Conservation (phyloP, 2,797 vertebrate species). For the Acipenser ruthenus region DNA sequence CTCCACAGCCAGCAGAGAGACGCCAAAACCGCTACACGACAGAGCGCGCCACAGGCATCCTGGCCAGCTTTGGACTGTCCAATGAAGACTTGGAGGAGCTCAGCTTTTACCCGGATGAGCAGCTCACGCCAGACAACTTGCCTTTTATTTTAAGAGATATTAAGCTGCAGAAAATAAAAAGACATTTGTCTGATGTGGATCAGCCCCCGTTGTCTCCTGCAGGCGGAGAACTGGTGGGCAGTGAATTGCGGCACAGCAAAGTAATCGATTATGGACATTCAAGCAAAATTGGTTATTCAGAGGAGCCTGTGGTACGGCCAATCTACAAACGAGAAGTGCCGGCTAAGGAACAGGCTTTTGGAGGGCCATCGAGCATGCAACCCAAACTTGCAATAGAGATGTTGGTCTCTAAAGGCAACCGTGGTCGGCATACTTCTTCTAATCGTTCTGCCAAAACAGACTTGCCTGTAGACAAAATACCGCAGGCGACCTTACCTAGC, state of each 20-base stretch:
- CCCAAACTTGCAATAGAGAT: slow-evolving; percentile 49
- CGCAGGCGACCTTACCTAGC: too few species aligned
- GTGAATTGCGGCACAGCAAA: slow-evolving; percentile 55
- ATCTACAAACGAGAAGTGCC: slow-evolving; percentile 26
- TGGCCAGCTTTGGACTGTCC: slow-evolving; percentile 84
- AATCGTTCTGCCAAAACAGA: slow-evolving; percentile 14
- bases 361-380: slow-evolving; percentile 15
- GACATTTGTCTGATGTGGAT: slow-evolving; percentile 28
- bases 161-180: slow-evolving; percentile 70
- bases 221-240: slow-evolving; percentile 23
- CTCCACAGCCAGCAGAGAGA: slow-evolving; percentile 24
- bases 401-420: slow-evolving; percentile 7
- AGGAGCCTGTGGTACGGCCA: slow-evolving; percentile 44
- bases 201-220: slow-evolving; percentile 7
- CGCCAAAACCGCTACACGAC: slow-evolving; percentile 68
- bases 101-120: slow-evolving; percentile 83
- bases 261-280: slow-evolving; percentile 91
- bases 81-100: slow-evolving; percentile 88
- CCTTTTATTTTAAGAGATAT: slow-evolving; percentile 85
- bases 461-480: not conserved
- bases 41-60: slow-evolving; percentile 79
- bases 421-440: slow-evolving; percentile 6
- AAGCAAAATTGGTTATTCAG: slow-evolving; percentile 68
- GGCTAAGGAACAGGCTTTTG: slow-evolving; percentile 15
- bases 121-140: slow-evolving; percentile 85